Evolutionary conservation across 2,113 vertebrate genomes (phyloP).

Genomic region (Muntiacus muntjak): DNA sequence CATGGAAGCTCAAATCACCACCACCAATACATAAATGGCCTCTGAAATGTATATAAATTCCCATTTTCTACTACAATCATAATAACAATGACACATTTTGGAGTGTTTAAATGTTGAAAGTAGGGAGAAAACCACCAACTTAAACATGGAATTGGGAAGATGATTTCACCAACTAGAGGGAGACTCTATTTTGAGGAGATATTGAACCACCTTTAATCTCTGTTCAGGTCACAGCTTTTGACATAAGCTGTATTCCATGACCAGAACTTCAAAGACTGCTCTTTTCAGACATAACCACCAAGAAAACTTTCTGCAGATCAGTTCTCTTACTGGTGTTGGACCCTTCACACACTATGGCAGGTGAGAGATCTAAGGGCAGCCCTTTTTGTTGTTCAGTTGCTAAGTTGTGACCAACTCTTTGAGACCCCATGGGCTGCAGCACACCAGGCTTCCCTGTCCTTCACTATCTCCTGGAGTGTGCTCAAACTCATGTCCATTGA

Average conservation of each 20-base stretch:
- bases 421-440: fast-evolving
- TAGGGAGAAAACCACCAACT: not conserved
- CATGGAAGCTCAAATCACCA: not conserved
- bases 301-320: not conserved
- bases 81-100: not conserved
- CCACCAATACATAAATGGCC: not conserved
- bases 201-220: not conserved
- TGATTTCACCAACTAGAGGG: not conserved
- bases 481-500: not conserved
- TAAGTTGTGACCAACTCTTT: not conserved
- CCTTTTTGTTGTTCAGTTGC: not conserved
- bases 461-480: not conserved
- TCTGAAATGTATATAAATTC: not conserved
- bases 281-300: not conserved
- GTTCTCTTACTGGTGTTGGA: not conserved
- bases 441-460: not conserved
- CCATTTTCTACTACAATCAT: not conserved
- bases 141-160: not conserved
- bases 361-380: not conserved
- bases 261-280: not conserved
- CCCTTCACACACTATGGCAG: not conserved
- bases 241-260: not conserved
- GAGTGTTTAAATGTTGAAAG: not conserved
- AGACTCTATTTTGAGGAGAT: not conserved
- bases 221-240: not conserved